phyloP scores from a whole-genome alignment of 2,888 invertebrate species.

The Orgyia antiqua region DNA sequence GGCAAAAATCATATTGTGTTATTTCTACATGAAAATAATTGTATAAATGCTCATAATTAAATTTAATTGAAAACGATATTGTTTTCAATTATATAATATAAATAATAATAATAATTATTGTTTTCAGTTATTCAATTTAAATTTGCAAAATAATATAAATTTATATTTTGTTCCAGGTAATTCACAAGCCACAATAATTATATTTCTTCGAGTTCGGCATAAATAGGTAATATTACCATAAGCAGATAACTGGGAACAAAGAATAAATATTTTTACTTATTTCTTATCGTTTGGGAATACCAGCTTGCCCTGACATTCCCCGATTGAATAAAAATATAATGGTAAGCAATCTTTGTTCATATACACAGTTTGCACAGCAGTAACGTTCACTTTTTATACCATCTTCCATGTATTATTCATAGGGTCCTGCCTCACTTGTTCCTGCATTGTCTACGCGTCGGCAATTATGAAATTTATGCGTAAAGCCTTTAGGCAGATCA shows the following conservation, averaged over 20 bases:
- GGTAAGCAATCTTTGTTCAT: conserved; percentile 39
- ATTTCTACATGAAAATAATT: too few relatives aligned
- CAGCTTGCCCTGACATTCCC: conserved; percentile 47
- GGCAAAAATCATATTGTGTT: too few relatives aligned
- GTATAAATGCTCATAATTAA: too few relatives aligned
- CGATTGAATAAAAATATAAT: conserved; percentile 50
- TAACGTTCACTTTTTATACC: conserved; percentile 47
- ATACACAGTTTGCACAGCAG: conserved; percentile 39
- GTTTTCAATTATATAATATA: too few relatives aligned
- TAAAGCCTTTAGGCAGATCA: conserved; percentile 65
- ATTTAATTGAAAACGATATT: too few relatives aligned
- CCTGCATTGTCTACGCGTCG: conserved; percentile 68
- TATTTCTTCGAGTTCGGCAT: conserved; percentile 19
- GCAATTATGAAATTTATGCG: conserved; percentile 72
- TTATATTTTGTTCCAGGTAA: conserved; percentile 1
- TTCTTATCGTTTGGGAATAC: conserved; percentile 34
- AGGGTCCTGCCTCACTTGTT: conserved; percentile 57
- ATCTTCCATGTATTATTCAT: conserved; percentile 61
- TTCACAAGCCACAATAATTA: conserved; percentile 15
- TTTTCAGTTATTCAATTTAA: too few relatives aligned
- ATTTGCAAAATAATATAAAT: background rate
- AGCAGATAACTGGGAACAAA: conserved; percentile 32
- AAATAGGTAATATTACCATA: conserved; percentile 33
- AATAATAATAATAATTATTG: too few relatives aligned
- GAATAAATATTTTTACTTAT: conserved; percentile 29